A percentile compares a stretch with the other conserved stretches of the same genome.
phyloP scores from a whole-genome alignment of 2,888 invertebrate species.

The Cremastinae sp. region DNA sequence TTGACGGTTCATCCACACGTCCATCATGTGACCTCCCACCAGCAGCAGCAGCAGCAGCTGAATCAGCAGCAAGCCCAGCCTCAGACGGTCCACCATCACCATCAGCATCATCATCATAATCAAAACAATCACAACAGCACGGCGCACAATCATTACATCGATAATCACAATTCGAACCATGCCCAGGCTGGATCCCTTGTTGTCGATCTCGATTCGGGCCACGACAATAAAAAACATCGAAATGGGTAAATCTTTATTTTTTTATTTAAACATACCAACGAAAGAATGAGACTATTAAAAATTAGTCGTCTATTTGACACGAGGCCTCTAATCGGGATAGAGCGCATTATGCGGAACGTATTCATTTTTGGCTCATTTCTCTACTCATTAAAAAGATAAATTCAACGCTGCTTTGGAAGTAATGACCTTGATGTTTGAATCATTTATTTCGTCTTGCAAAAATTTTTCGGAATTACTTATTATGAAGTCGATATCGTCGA shows the following conservation, averaged over 20 bases:
- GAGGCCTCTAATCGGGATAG: too few relatives aligned
- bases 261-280: not conserved
- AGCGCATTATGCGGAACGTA: too few relatives aligned
- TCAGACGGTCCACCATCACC: slow-evolving; percentile 61
- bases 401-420: too few relatives aligned
- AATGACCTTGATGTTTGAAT: too few relatives aligned
- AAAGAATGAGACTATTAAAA: too few relatives aligned
- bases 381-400: too few relatives aligned
- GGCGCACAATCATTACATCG: slow-evolving; percentile 74
- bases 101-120: slow-evolving; percentile 69
- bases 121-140: slow-evolving; percentile 74
- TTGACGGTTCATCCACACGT: slow-evolving; percentile 68
- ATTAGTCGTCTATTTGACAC: too few relatives aligned
- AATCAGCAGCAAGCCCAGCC: slow-evolving; percentile 43
- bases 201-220: slow-evolving; percentile 74
- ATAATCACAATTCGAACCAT: slow-evolving; percentile 77
- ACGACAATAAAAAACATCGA: slow-evolving; percentile 77
- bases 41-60: slow-evolving; percentile 62
- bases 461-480: too few relatives aligned
- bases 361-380: too few relatives aligned
- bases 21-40: slow-evolving; percentile 71
- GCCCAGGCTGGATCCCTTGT: slow-evolving; percentile 70
- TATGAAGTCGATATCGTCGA: too few relatives aligned
- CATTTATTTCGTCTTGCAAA: too few relatives aligned
- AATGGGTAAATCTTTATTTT: slow-evolving; percentile 72